Conservation (phyloP, 2,888 invertebrate species). For the Nipponacmea schrenckii region DNA sequence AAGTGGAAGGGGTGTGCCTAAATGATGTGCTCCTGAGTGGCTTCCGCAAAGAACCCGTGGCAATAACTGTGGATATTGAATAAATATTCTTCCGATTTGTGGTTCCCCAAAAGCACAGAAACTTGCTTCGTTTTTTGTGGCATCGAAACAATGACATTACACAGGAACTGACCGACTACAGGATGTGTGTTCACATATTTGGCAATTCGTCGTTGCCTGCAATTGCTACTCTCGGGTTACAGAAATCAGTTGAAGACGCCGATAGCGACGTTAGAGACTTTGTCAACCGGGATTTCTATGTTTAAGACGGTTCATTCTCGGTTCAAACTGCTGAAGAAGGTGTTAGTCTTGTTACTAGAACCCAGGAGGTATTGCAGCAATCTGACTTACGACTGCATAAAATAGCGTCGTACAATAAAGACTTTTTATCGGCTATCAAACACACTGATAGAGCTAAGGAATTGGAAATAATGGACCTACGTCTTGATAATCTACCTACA, state of each 20-base stretch:
- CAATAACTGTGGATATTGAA: constrained; percentile 29
- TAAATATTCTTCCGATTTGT: constrained; percentile 32
- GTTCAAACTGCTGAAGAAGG: constrained; percentile 20
- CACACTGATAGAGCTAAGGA: constrained; percentile 24
- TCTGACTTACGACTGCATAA: constrained; percentile 28
- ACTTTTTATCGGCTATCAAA: constrained; percentile 18
- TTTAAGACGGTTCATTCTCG: constrained; percentile 32
- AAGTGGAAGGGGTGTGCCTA: background rate
- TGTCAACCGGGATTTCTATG: constrained; percentile 32
- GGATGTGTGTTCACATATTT: constrained; percentile 36
- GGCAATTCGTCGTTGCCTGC: constrained; percentile 34
- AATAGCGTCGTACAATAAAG: no score
- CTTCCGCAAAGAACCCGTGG: constrained; percentile 25
- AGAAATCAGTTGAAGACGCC: constrained; percentile 15
- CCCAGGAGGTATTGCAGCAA: constrained; percentile 19
- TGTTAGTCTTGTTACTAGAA: constrained; percentile 25
- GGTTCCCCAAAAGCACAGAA: constrained; percentile 28
- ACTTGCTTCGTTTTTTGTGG: constrained; percentile 34
- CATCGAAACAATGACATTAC: constrained; percentile 25
- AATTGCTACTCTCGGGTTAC: constrained; percentile 28
- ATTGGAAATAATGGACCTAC: constrained; percentile 13
- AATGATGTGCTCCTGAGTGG: background rate
- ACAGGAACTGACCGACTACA: constrained; percentile 27
- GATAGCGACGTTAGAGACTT: constrained; percentile 25
- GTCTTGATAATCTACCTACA: constrained; percentile 6